These are phyloP conservation scores for Panthera leo DNA, from an alignment of 2,113 vertebrate species.

Conservation along the genomic window DNA sequence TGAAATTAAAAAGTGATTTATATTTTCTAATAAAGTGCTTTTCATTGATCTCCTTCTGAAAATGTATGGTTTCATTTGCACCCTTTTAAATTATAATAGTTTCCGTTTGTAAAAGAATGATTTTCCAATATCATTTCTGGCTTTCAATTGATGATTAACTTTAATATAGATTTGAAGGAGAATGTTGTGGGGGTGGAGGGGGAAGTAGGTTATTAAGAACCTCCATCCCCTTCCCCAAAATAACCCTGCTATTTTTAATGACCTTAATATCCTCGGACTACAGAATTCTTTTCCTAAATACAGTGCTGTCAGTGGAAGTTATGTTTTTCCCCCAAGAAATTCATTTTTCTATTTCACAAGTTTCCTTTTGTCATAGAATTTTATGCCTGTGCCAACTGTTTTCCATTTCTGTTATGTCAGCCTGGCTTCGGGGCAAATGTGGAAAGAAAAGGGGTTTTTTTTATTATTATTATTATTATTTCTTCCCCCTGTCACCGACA, in stretches of 20 bases:
- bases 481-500: slow-evolving; percentile 35
- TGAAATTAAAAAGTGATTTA: slow-evolving; percentile 94
- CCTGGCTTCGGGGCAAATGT: background rate
- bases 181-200: slow-evolving; percentile 26
- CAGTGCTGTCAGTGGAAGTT: slow-evolving; percentile 59
- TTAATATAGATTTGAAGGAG: slow-evolving; percentile 84
- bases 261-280: slow-evolving; percentile 86
- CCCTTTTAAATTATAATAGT: slow-evolving; percentile 84
- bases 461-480: background rate
- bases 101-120: slow-evolving; percentile 91
- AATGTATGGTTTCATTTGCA: slow-evolving; percentile 89
- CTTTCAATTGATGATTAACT: slow-evolving; percentile 85
- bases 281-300: slow-evolving; percentile 84
- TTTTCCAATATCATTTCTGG: slow-evolving; percentile 90
- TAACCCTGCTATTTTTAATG: slow-evolving; percentile 83
- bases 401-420: slow-evolving; percentile 50
- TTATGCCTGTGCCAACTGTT: slow-evolving; percentile 50
- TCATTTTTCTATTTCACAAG: slow-evolving; percentile 65
- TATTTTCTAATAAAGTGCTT: slow-evolving; percentile 93
- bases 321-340: slow-evolving; percentile 26
- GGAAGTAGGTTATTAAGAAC: background rate
- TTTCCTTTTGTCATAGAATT: slow-evolving; percentile 61
- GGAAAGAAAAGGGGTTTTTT: background rate
- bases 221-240: slow-evolving; percentile 60
- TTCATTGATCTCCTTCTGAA: slow-evolving; percentile 90